Base-by-base conservation (phyloP, 2,113 vertebrate genomes). In the Synodontis membranacea region DNA sequence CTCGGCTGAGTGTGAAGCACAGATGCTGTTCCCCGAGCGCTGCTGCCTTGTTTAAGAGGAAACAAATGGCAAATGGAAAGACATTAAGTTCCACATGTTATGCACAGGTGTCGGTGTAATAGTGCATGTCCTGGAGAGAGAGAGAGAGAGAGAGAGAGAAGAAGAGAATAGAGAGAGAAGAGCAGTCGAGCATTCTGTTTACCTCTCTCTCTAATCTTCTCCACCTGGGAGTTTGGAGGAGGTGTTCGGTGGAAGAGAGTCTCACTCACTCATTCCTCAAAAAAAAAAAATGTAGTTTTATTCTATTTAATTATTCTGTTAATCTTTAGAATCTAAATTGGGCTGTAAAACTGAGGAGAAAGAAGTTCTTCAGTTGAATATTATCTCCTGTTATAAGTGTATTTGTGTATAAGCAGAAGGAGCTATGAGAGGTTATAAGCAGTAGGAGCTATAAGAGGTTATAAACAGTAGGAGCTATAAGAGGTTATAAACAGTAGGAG, bases 21-120 rank as follows among this genome's bases (percentile, higher is more conserved):
- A 93, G 92, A 92, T 93, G 93, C 87, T 60, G 89, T 64, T 31
- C 90, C 80, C 87, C 21, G 74, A 89, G 56, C 85, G 7, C 84
- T 56, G 83, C 81, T 72, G 88, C 91, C 89, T 93, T 93, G 92
- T 93, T 94, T 92, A 88, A 87, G 82, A 88, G 84, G 90, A 93
- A 93, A 89, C 92, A 94, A 93, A 93, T 90, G 91, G 92, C 88
- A 91, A 92, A 93, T 93, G 92, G 92, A 91, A 92, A 93, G 90
- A 92, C 91, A 93, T 94, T 92, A 93, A 93, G 90, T 90, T 93
- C 91, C 93, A 93, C 92, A 93, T 93, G 92, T 91, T 92, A 88
- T 83, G 81, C 91, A 89, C 93, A 94, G 93, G 93, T 93, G 93
- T 93, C 88, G 88, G 92, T 88, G 91, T 91, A 92, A 93, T 92